Evolutionary conservation across 2,888 invertebrate genomes (phyloP), one percentile per base, ranked within the genome.

Genomic region (Monoplex corrugatus): DNA sequence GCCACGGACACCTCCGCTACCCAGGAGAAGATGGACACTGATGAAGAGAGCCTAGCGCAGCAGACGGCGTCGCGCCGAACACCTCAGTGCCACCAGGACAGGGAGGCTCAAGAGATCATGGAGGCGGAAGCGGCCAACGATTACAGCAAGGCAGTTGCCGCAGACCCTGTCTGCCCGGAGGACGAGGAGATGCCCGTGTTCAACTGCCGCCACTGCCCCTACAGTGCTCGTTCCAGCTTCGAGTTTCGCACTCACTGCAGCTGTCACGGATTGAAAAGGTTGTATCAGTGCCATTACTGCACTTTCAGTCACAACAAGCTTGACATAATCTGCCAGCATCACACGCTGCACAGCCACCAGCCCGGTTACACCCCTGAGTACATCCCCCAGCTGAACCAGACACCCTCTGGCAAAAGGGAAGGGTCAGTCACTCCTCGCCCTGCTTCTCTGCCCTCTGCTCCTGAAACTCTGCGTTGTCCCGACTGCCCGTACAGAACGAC

Each of bases 281-380:
- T 92, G 80, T 94, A 93, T 90, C 91, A 92, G 40, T 95, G 95
- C 89, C 92, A 93, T 72, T 90, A 93, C 86, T 95, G 95, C 91
- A 93, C 94, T 86, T 95, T 94, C 92, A 94, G 95, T 86, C 92
- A 93, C 13, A 94, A 95, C 89, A 93, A 93, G 50, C 90, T 91
- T 57, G 90, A 91, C 83, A 88, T 92, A 28, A 90, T 95, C 19
- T 87, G 90, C 19, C 92, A 93, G 63, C 94, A 95, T 89, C 91
- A 93, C 32, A 91, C 91, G 44, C 91, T 94, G 13, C 94, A 94
- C 87, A 91, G 92, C 68, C 90, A 92, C 50, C 93, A 93, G 57
- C 90, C 91, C 40, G 92, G 91, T n/a, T 94, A 91, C 90, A 91
- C 92, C 43, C 85, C 90, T 23, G 89, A 93, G 38, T 88, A 90